Base-by-base conservation (phyloP, 2,888 invertebrate genomes). In the Melangyna quadrimaculata region DNA sequence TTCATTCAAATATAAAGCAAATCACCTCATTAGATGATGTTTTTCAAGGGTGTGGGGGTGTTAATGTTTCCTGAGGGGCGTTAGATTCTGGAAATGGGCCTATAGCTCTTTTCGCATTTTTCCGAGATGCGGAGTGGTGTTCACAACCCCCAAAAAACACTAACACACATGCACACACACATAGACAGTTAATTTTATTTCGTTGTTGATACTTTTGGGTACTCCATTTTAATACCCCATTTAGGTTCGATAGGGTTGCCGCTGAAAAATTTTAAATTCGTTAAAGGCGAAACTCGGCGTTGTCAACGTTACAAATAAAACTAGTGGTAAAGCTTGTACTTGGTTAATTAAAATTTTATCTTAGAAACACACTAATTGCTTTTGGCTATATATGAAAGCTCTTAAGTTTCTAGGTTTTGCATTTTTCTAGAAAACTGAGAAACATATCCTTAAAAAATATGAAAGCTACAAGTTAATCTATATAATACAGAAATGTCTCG, bases 1-100 rank as follows among this genome's bases (percentile, higher is more conserved):
- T 84, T 80, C 84, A 84, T 86, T 86, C 84, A 86, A 80, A 86
- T 86, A 86, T 84, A 86, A 84, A 86, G 84, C 75, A 86, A 80
- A 86, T 86, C 84, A 86, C 75, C 80, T 80, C 84, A 86, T 86
- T 86, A 80, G 80, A 86, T 45, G 77, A 69, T 86, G 75, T 81
- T 80, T 74, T 48, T 8, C 14, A 43, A 79, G 67, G 67, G 80
- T 75, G 48, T 71, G 75, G 74, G 79, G 67, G 84, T 84, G 84
- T 79, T 84, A 84, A 84, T 84, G 80, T 67, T 71, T 79, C 67
- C 65, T 84, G 59, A 65, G 65, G 59, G 79, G 53, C 29, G 72
- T 59, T 35, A 29, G 43, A 32, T 77, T 6, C 43, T 61, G 72
- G n/a, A n/a, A n/a, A n/a, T n/a, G n/a, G 37, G 59, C 65, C 48